Base-by-base conservation (phyloP, 2,888 invertebrate genomes). In the Drosophila mayaguana region DNA sequence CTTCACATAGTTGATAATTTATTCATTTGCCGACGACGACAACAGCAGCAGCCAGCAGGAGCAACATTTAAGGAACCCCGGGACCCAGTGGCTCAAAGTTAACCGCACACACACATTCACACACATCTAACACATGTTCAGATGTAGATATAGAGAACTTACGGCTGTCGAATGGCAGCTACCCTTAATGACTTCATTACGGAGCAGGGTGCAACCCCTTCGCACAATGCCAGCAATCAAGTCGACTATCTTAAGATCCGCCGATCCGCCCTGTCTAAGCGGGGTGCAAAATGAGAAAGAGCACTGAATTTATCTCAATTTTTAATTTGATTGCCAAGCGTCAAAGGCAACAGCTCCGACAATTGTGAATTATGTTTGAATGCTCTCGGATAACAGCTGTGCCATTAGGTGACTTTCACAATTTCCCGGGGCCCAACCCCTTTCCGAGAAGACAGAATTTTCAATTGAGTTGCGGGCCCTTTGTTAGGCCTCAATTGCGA, bases 111-210 rank as follows among this genome's bases (percentile, higher is more conserved):
- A 40, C 40, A 53, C n/a, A 16, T 87, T 42, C 79, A 81, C 62
- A 65, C 61, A 43, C 65, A 61, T 66, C 28, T 42, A 56, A 66
- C 75, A 72, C 59, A 48, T 42, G 40, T n/a, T 42, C 22, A 51
- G 70, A 64, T 55, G 48, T 62, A 64, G 54, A 60, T 62, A 46
- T 42, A 38, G 46, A 25, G 22, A 62, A 63, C 54, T 63, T 69
- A 40, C 51, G 62, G 62, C 22, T 38, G 51, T n/a, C 54, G 20
- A 42, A 32, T 20, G 53, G 48, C 59, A 77, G 66, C 83, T 68
- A 84, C 87, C 81, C 85, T 74, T 87, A 88, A 87, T 87, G 89
- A 87, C 86, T 87, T 84, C 87, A 87, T 87, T 87, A 83, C 28
- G 79, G 71, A 60, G 18, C 36, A 14, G 25, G 14, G n/a, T 40